Percentiles rank a stretch among this genome's conserved stretches.
phyloP scores from a whole-genome alignment of 2,888 invertebrate genomes.

The Drosophila pullipes region DNA sequence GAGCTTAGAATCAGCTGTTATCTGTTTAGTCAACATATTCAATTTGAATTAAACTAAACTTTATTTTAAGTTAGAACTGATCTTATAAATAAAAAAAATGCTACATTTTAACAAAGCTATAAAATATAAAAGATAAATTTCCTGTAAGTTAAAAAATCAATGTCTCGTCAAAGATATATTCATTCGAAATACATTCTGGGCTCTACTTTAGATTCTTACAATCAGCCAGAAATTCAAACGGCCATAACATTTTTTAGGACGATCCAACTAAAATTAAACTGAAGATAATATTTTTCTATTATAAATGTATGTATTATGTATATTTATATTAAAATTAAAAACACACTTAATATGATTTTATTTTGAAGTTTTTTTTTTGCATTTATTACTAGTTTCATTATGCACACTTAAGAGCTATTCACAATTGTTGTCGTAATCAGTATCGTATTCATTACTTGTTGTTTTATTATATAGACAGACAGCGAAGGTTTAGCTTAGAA shows the following conservation, averaged over 20 bases:
- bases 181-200: no score
- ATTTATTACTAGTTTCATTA: constrained; percentile 71
- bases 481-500: constrained; percentile 56
- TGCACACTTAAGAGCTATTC: constrained; percentile 77
- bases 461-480: constrained; percentile 50
- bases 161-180: no score
- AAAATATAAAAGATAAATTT: no score
- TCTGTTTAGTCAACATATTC: not conserved
- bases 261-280: no score
- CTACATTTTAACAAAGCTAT: no score
- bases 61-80: no score
- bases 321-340: constrained; percentile 6
- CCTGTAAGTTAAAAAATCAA: no score
- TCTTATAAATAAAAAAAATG: no score
- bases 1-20: not conserved
- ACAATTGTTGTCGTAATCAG: constrained; percentile 67
- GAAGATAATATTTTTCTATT: no score
- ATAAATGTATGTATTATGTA: not conserved
- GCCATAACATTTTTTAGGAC: no score
- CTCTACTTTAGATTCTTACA: no score
- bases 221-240: no score
- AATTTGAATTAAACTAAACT: not conserved
- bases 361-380: constrained; percentile 26
- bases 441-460: constrained; percentile 49
- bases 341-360: constrained; percentile 27